Evolutionary conservation across 2,113 vertebrate genomes (phyloP).

Genomic region (Zosterops pallidus): DNA sequence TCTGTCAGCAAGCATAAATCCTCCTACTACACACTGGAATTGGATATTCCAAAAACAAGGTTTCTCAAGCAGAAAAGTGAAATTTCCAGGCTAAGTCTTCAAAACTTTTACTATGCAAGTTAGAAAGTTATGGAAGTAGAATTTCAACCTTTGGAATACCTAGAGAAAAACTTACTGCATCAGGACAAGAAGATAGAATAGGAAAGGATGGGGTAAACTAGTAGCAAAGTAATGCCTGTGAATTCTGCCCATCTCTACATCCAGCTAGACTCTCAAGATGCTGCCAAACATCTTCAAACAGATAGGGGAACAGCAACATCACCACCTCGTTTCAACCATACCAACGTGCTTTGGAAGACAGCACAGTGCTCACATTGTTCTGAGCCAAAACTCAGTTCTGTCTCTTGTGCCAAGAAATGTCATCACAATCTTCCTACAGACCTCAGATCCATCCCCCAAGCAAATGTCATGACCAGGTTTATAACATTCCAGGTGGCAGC

Average conservation of each 20-base stretch:
- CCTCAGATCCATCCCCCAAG: background rate
- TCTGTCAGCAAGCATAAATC: conserved; percentile 58
- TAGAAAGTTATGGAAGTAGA: background rate
- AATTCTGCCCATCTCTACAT: background rate
- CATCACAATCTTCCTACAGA: background rate
- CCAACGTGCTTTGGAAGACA: accelerated
- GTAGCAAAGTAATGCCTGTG: background rate
- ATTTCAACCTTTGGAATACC: background rate
- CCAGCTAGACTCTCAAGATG: background rate
- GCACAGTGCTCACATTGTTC: accelerated
- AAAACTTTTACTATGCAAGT: background rate
- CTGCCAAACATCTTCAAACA: accelerated
- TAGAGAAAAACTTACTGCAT: background rate
- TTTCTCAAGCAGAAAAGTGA: conserved; percentile 56
- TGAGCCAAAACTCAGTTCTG: background rate
- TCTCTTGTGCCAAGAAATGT: background rate
- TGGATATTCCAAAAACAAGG: conserved; percentile 1
- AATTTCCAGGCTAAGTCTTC: conserved; percentile 21
- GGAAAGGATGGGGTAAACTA: background rate
- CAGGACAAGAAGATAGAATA: background rate
- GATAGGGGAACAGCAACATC: accelerated
- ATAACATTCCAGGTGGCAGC: background rate
- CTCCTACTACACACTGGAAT: background rate
- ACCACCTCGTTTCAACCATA: background rate
- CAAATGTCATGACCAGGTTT: background rate